These are phyloP conservation scores for Phalanger gymnotis DNA, from an alignment of 2,797 vertebrate species.

Conservation along the genomic window DNA sequence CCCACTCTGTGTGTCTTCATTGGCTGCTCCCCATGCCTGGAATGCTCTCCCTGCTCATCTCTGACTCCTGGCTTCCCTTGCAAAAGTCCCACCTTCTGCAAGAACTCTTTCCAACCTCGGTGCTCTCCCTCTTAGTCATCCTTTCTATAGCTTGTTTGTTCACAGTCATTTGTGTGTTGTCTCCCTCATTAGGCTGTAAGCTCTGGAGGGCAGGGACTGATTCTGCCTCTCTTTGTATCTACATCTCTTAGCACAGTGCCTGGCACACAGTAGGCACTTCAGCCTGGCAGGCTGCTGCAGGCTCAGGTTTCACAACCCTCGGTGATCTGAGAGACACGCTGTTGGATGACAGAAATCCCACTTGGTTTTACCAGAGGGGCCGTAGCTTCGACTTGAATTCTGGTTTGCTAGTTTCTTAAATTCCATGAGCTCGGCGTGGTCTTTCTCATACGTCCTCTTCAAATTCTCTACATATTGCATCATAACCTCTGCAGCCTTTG, in stretches of 20 bases:
- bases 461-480: constrained; percentile 99
- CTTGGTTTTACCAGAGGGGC: constrained; percentile 88
- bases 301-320: background rate
- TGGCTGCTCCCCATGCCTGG: background rate
- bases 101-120: background rate
- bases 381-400: constrained; percentile 95
- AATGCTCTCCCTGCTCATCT: background rate
- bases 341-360: background rate
- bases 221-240: background rate
- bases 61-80: background rate
- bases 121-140: background rate
- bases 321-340: background rate
- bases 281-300: background rate
- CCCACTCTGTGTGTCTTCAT: background rate
- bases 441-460: constrained; percentile 98
- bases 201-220: background rate
- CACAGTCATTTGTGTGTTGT: background rate
- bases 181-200: background rate
- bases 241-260: background rate
- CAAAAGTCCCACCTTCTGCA: background rate
- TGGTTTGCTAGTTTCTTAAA: constrained; percentile 99
- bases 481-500: constrained; percentile 98
- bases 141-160: background rate
- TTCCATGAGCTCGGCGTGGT: constrained; percentile 97
- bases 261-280: background rate